Conservation (phyloP, 2,797 vertebrate species). For the Selene dorsalis region DNA sequence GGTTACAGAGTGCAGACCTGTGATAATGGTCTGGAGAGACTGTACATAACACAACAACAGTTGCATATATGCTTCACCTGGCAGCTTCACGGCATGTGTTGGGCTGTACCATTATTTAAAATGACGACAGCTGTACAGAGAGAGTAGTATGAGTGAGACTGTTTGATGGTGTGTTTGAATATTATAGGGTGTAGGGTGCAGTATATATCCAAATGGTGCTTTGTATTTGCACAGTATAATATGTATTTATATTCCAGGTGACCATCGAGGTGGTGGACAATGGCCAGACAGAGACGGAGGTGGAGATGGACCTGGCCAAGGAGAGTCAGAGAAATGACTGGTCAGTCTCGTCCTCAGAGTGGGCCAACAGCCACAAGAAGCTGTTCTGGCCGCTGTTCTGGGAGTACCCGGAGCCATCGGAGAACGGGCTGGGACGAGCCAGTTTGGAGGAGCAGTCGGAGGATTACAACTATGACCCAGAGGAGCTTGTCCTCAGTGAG, state of each 20-base stretch:
- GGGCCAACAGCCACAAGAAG: constrained; percentile 85
- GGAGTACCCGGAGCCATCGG: constrained; percentile 85
- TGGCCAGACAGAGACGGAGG: constrained; percentile 83
- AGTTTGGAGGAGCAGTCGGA: constrained; percentile 76
- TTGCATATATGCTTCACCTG: background rate
- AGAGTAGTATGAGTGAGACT: background rate
- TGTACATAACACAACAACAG: background rate
- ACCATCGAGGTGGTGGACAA: constrained; percentile 90
- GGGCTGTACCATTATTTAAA: background rate
- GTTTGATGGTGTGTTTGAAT: constrained; percentile 13
- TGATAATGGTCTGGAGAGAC: background rate
- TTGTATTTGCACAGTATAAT: background rate
- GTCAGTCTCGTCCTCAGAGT: constrained; percentile 83
- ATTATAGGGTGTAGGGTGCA: background rate
- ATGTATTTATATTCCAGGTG: constrained; percentile 79
- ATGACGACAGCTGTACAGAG: background rate
- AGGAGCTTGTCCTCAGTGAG: constrained; percentile 84
- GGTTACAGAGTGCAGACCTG: background rate
- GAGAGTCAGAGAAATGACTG: constrained; percentile 85
- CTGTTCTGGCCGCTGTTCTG: constrained; percentile 92
- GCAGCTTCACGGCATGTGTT: background rate
- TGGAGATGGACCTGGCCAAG: constrained; percentile 90
- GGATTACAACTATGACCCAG: constrained; percentile 83
- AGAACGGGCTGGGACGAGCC: constrained; percentile 68
- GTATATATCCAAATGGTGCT: too few relatives aligned